Evolutionary conservation across 2,797 vertebrate species (phyloP).

Genomic region (Poeciliopsis gracilis): DNA sequence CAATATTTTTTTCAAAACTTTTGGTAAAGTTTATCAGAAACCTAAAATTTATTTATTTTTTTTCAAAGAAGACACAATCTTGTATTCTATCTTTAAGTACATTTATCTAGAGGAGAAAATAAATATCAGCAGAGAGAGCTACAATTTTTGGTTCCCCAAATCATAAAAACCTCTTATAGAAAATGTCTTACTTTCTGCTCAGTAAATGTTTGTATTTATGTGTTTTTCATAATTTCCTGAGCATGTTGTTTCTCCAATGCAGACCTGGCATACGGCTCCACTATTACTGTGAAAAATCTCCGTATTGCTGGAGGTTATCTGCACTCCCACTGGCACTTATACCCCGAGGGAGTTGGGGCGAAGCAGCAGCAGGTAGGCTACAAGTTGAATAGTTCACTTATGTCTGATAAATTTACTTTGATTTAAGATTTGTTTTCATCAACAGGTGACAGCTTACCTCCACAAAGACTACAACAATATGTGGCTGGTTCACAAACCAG

Average conservation of each 20-base stretch:
- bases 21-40: background rate
- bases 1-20: background rate
- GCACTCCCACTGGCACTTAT: conserved; percentile 96
- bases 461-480: conserved; percentile 97
- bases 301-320: conserved; percentile 95
- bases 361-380: conserved; percentile 92
- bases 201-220: background rate
- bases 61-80: background rate
- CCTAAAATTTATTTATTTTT: too few species aligned
- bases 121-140: background rate
- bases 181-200: background rate
- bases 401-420: background rate
- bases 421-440: background rate
- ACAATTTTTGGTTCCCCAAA: background rate
- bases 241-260: conserved; percentile 5
- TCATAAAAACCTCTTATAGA: background rate
- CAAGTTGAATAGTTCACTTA: background rate
- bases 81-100: background rate
- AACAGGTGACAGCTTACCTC: conserved; percentile 92
- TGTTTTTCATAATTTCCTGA: background rate
- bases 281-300: conserved; percentile 93
- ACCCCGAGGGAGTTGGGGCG: conserved; percentile 91
- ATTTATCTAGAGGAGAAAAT: background rate
- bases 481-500: conserved; percentile 91
- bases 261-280: conserved; percentile 95